A percentile compares a stretch with the other conserved stretches of the same genome.
Evolutionary conservation across 1,140 invertebrate genomes (phyloP).

Genomic region (Achroia grisella): DNA sequence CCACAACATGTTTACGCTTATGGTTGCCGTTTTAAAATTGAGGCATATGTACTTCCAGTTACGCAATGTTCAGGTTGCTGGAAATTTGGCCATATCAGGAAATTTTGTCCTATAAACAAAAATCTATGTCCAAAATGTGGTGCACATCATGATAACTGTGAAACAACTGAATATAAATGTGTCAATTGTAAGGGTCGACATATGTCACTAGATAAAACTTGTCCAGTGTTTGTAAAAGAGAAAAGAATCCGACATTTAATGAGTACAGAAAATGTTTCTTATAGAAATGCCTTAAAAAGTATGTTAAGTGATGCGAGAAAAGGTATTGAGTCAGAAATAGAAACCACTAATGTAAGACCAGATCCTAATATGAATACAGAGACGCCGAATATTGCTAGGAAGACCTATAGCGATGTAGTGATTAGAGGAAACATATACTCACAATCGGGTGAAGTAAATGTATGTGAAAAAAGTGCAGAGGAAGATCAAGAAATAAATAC

Average conservation of each 20-base stretch:
- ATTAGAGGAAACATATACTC: neutral
- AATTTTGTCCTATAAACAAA: slow-evolving; percentile 13
- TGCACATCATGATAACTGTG: slow-evolving; percentile 17
- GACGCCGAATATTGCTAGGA: neutral
- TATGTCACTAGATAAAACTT: slow-evolving; percentile 16
- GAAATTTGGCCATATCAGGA: slow-evolving; percentile 14
- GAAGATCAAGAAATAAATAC: too few species aligned
- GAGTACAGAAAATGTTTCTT: neutral
- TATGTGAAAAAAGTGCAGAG: neutral
- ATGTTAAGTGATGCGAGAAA: neutral
- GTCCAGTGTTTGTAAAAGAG: slow-evolving; percentile 19
- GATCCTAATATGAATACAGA: neutral
- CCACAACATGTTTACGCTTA: slow-evolving; percentile 12
- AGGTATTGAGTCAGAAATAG: neutral
- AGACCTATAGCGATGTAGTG: neutral
- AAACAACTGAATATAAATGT: slow-evolving; percentile 10
- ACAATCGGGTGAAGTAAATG: neutral
- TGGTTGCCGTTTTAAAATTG: slow-evolving; percentile 11
- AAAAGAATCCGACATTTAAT: slow-evolving; percentile 12
- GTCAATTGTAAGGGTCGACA: slow-evolving; percentile 17
- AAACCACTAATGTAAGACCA: neutral
- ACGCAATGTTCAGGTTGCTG: slow-evolving; percentile 21
- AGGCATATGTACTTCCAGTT: slow-evolving; percentile 14
- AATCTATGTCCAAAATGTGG: slow-evolving; percentile 23
- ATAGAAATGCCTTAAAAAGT: slow-evolving; percentile 5